Evolutionary conservation across 1,140 invertebrate genomes (phyloP).

Genomic region (Diuraphis noxia): DNA sequence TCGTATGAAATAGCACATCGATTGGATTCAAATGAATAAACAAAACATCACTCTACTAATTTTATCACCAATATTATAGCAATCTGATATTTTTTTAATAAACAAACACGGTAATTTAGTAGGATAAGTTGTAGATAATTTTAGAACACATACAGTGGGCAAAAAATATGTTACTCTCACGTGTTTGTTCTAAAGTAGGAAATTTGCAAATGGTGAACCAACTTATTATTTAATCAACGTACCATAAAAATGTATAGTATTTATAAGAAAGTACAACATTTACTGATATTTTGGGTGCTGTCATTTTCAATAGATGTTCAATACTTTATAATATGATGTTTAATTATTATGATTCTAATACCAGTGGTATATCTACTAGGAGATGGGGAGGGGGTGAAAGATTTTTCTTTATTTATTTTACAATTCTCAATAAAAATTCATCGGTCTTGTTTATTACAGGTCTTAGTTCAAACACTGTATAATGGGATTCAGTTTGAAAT

Average conservation of each 20-base stretch:
- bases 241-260: not conserved
- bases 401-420: not conserved
- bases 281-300: not conserved
- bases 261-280: not conserved
- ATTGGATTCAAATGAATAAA: not conserved
- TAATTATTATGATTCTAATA: not conserved
- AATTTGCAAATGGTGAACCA: not conserved
- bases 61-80: not conserved
- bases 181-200: not conserved
- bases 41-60: not conserved
- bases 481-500: not conserved
- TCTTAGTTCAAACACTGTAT: not conserved
- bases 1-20: not conserved
- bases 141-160: slow-evolving; percentile 13
- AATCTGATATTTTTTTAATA: not conserved
- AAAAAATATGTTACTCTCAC: slow-evolving; percentile 9
- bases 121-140: not conserved
- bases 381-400: not conserved
- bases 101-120: not conserved
- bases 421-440: not conserved
- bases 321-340: not conserved
- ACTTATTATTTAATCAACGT: not conserved
- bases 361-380: not conserved
- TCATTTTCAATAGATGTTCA: not conserved
- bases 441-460: not conserved